These are phyloP conservation scores for Leptoteleia sp. DNA, from an alignment of 1,140 invertebrate species.

Conservation along the genomic window DNA sequence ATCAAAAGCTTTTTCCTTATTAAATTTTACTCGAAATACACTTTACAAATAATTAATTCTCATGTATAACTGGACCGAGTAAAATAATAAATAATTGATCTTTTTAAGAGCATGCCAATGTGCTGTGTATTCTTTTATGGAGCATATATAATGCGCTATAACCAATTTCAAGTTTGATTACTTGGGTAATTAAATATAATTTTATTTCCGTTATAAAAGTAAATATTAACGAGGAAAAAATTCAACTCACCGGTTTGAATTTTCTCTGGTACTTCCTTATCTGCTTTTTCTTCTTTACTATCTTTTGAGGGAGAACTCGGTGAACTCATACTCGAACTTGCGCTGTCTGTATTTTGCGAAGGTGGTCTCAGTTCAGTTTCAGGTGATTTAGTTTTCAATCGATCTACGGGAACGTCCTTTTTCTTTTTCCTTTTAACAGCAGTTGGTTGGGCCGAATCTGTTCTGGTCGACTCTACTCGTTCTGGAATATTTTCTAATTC, in stretches of 20 bases:
- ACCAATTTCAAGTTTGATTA: too few species aligned
- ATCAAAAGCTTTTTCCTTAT: too few species aligned
- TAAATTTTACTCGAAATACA: too few species aligned
- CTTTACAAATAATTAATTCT: too few species aligned
- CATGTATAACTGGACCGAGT: too few species aligned
- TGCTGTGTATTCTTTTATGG: too few species aligned
- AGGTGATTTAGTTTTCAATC: conserved; percentile 66
- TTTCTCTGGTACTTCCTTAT: conserved; percentile 77
- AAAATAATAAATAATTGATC: too few species aligned
- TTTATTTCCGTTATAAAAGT: too few species aligned
- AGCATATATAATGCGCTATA: too few species aligned
- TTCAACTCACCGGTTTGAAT: conserved; percentile 72
- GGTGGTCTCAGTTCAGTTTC: conserved; percentile 75
- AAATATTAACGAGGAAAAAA: too few species aligned
- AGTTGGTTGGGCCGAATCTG: conserved; percentile 76
- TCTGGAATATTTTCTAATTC: conserved; percentile 61
- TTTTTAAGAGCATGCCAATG: too few species aligned
- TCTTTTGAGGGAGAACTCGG: conserved; percentile 77
- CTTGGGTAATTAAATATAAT: too few species aligned
- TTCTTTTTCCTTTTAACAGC: conserved; percentile 70
- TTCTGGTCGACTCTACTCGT: conserved; percentile 69
- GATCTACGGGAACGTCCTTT: conserved; percentile 65
- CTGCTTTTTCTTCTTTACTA: conserved; percentile 78
- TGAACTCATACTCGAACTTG: conserved; percentile 78
- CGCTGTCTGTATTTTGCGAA: conserved; percentile 75